phyloP scores from a whole-genome alignment of 2,888 invertebrate genomes.

The Rosalia funebris region DNA sequence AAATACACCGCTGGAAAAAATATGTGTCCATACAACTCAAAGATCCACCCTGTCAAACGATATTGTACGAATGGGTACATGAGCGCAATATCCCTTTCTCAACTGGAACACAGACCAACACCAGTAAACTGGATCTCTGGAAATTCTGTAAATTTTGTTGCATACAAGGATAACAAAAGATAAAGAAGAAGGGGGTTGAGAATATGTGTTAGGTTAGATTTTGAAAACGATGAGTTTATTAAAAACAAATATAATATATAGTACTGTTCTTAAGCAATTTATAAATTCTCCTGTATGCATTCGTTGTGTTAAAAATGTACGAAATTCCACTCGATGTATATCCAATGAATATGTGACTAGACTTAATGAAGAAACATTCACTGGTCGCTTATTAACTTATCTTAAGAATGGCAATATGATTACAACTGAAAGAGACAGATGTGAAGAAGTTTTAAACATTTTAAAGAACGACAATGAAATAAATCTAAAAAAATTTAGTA shows the following conservation, averaged over 20 bases:
- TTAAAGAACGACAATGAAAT: background rate
- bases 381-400: background rate
- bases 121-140: too few relatives aligned
- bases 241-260: background rate
- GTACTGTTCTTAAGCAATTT: background rate
- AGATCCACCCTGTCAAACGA: too few relatives aligned
- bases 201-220: too few relatives aligned
- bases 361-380: background rate
- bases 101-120: too few relatives aligned
- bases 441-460: background rate
- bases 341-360: background rate
- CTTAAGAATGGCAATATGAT: background rate
- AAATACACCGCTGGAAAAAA: too few relatives aligned
- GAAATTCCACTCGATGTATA: background rate
- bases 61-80: too few relatives aligned
- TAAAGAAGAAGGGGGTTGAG: too few relatives aligned
- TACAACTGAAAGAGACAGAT: background rate
- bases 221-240: background rate
- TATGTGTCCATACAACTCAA: too few relatives aligned
- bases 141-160: too few relatives aligned
- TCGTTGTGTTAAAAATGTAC: background rate
- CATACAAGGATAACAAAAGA: too few relatives aligned
- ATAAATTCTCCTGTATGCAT: background rate
- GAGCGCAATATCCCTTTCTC: too few relatives aligned
- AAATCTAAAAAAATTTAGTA: conserved; percentile 13